A percentile compares a stretch with the other conserved stretches of the same genome.
Evolutionary conservation across 1,140 invertebrate genomes (phyloP).

Genomic region (Hermetia illucens): DNA sequence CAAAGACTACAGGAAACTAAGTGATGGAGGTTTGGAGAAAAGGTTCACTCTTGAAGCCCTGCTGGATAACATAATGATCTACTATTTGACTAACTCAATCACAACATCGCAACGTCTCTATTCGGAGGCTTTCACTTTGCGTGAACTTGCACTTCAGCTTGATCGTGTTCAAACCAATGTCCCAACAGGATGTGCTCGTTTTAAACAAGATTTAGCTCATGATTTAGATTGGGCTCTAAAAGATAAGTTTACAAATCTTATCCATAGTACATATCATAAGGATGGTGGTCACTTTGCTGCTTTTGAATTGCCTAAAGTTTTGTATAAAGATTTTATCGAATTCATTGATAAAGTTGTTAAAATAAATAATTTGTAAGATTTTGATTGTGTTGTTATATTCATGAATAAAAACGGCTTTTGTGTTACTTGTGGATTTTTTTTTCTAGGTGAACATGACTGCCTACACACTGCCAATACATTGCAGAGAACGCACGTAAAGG

Average conservation of each 20-base stretch:
- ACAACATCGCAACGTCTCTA: constrained; percentile 65
- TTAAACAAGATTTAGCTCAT: constrained; percentile 44
- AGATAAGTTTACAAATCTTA: constrained; percentile 45
- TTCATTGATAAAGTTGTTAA: constrained; percentile 28
- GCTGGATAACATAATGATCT: constrained; percentile 80
- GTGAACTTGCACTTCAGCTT: constrained; percentile 28
- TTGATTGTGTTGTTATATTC: too few relatives aligned
- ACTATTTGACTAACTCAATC: constrained; percentile 64
- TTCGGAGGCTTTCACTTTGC: constrained; percentile 41
- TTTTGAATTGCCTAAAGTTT: constrained; percentile 55
- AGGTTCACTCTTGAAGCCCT: constrained; percentile 54
- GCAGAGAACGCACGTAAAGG: too few relatives aligned
- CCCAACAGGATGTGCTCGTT: constrained; percentile 49
- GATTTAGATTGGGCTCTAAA: constrained; percentile 40
- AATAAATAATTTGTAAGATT: too few relatives aligned
- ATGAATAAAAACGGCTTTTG: too few relatives aligned
- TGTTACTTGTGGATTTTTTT: too few relatives aligned
- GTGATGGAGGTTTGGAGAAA: constrained; percentile 56
- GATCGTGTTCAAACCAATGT: constrained; percentile 45
- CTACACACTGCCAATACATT: too few relatives aligned
- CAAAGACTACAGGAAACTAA: constrained; percentile 33
- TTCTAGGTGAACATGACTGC: too few relatives aligned
- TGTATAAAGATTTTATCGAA: constrained; percentile 47
- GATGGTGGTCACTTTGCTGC: constrained; percentile 77
- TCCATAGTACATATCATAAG: constrained; percentile 43